These are phyloP conservation scores for Etheostoma nigrum DNA, from an alignment of 2,797 vertebrate genomes.

Conservation along the genomic window DNA sequence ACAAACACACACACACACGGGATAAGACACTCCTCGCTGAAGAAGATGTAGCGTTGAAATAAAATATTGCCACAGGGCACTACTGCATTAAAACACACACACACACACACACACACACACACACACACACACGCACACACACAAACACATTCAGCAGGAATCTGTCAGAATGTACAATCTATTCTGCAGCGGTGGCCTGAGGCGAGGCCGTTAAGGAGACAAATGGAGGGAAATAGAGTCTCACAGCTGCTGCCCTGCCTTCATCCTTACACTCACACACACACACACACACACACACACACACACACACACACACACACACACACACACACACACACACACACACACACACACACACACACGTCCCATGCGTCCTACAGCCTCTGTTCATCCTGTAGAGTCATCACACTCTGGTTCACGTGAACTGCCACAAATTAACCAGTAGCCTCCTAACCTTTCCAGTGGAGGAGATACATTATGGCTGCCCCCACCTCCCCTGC, in stretches of 20 bases:
- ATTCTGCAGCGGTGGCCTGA: slow-evolving; percentile 57
- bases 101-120: neutral
- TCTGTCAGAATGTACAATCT: slow-evolving; percentile 67
- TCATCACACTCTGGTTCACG: slow-evolving; percentile 67
- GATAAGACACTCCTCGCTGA: neutral
- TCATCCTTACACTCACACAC: slow-evolving; percentile 55
- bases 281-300: slow-evolving; percentile 22
- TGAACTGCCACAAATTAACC: slow-evolving; percentile 74
- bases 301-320: slow-evolving; percentile 38
- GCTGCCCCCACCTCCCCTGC: neutral
- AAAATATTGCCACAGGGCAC: slow-evolving; percentile 39
- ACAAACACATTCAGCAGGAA: slow-evolving; percentile 43
- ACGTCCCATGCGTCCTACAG: slow-evolving; percentile 21
- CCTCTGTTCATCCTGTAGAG: slow-evolving; percentile 30
- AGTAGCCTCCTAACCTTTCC: slow-evolving; percentile 62
- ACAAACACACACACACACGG: slow-evolving; percentile 5
- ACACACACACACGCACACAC: slow-evolving; percentile 11
- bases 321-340: slow-evolving; percentile 15
- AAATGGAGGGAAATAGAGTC: slow-evolving; percentile 73
- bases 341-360: slow-evolving; percentile 23
- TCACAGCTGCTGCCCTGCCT: slow-evolving; percentile 56
- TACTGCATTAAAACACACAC: slow-evolving; percentile 20
- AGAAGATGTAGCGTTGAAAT: slow-evolving; percentile 38
- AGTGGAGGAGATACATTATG: slow-evolving; percentile 51
- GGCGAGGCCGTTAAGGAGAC: slow-evolving; percentile 75